A percentile compares a stretch with the other conserved stretches of the same genome.
phyloP scores from a whole-genome alignment of 2,888 invertebrate species.

The Eledone cirrhosa region DNA sequence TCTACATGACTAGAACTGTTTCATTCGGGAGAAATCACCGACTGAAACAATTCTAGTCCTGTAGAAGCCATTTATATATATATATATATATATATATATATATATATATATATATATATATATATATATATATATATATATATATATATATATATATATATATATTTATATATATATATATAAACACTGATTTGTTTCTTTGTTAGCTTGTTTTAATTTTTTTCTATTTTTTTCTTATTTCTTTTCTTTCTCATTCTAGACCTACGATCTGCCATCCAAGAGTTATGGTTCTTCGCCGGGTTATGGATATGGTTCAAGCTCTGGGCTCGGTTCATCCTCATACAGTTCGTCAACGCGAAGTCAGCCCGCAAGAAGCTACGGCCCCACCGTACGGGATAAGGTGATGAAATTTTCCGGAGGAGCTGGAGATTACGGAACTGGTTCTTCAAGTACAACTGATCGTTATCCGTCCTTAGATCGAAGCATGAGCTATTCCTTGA shows the following conservation, averaged over 20 bases:
- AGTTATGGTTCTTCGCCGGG: conserved; percentile 45
- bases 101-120: not conserved
- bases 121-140: not conserved
- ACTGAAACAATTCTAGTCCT: too few species aligned
- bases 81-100: conserved; percentile 13
- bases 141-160: not conserved
- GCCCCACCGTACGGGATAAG: conserved; percentile 47
- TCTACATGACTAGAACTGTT: too few species aligned
- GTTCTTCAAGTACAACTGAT: conserved; percentile 37
- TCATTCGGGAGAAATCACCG: too few species aligned
- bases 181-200: not conserved
- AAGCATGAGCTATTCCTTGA: conserved; percentile 27
- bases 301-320: conserved; percentile 35
- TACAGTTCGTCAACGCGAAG: conserved; percentile 36
- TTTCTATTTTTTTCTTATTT: not conserved
- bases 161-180: too few species aligned
- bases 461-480: conserved; percentile 41
- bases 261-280: conserved; percentile 59
- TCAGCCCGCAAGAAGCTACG: conserved; percentile 34
- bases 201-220: not conserved
- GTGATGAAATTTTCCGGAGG: conserved; percentile 47
- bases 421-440: conserved; percentile 33
- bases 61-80: too few species aligned
- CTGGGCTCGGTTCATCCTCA: conserved; percentile 36
- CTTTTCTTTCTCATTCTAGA: conserved; percentile 41